Evolutionary conservation across 2,888 invertebrate species (phyloP), one percentile per base, ranked within the genome.

Genomic region (Charanyca ferruginea): DNA sequence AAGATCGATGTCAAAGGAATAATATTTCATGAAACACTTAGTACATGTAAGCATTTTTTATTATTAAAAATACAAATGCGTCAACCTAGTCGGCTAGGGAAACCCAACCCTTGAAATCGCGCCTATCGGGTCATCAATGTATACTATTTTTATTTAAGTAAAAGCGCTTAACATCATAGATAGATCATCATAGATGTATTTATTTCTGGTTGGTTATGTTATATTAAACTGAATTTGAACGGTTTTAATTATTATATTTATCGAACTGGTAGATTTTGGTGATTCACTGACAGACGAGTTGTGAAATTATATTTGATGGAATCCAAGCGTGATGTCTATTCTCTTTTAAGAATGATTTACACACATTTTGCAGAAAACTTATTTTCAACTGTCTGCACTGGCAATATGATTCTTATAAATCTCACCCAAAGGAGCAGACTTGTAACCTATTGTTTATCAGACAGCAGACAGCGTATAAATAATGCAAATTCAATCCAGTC

Each of bases 401-500:
- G 5, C n/a, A 41, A 41, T 41, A 41, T 16, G 3, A 8, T 35
- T 7, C 6, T 11, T 35, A n/a, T n/a, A 35, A 35, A 35, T 35
- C 13, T 35, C 11, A 16, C 7, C 28, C n/a, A 6, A 25, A 25
- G 22, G 6, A 20, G 20, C 11, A n/a, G 32, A 42, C 18, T 5
- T 32, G 13, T 16, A 13, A 9, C 9, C 13, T 20, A 22, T 63
- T 53, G 22, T 57, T 35, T 44, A 9, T 23, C 1, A 16, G 22
- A 47, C 6, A 64, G 7, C 22, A 13, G 18, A 49, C 41, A 11
- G 3, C 35, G 13, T 44, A 55, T 57, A 48, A 44, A 73, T 54
- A 47, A 73, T 68, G 35, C 58, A 59, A 68, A 73, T 73, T 51
- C 54, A 62, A 73, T 73, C 41, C 25, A 42, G 11, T 22, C 11